Conservation (phyloP, 2,888 invertebrate genomes). For the Autographa gamma region DNA sequence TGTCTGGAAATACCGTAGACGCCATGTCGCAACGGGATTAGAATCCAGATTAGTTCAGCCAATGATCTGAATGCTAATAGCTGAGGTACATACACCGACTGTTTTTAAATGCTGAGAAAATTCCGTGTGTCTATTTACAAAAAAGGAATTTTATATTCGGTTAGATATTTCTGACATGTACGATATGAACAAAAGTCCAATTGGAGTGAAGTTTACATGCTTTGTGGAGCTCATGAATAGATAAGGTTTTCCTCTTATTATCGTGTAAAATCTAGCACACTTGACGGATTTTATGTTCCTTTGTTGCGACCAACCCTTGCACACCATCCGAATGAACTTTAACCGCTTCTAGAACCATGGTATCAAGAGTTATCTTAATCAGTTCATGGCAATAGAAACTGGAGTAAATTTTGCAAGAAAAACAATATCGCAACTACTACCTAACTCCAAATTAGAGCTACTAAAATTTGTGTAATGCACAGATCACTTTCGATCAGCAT, state of each 20-base stretch:
- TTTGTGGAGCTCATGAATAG: slow-evolving; percentile 15
- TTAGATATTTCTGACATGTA: slow-evolving; percentile 41
- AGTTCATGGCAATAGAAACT: slow-evolving; percentile 9
- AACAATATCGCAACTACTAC: slow-evolving; percentile 19
- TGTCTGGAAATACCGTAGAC: slow-evolving; percentile 76
- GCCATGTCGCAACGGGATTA: slow-evolving; percentile 75
- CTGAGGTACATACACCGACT: slow-evolving; percentile 45
- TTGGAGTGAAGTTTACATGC: slow-evolving; percentile 24
- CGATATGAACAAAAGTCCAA: slow-evolving; percentile 24
- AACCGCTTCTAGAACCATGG: background rate
- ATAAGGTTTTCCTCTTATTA: slow-evolving; percentile 22
- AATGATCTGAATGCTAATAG: slow-evolving; percentile 77
- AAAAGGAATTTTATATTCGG: slow-evolving; percentile 44
- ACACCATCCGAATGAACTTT: background rate
- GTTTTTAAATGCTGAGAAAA: slow-evolving; percentile 62
- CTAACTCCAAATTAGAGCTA: slow-evolving; percentile 52
- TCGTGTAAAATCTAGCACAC: background rate
- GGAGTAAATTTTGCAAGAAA: slow-evolving; percentile 8
- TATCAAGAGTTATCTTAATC: background rate
- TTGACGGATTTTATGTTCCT: background rate
- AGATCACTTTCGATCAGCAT: slow-evolving; percentile 67
- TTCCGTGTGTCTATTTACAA: slow-evolving; percentile 60
- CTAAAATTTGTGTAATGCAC: slow-evolving; percentile 62
- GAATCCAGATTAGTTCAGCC: slow-evolving; percentile 81
- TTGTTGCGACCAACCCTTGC: background rate